Conservation (phyloP, 2,888 invertebrate species). For the Odontocerum albicorne region DNA sequence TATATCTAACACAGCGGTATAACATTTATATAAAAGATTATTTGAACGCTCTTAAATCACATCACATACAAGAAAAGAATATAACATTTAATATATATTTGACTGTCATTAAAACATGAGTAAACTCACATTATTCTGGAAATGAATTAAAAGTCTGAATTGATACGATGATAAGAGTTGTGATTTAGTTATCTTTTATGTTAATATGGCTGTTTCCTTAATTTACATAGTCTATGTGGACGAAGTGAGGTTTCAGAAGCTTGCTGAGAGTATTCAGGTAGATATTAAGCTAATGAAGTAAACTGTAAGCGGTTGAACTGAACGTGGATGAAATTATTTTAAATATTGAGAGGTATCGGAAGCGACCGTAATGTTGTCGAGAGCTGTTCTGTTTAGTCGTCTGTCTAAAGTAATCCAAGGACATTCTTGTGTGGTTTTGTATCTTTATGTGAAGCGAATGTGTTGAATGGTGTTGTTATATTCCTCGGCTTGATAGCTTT, state of each 20-base stretch:
- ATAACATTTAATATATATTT: too few species aligned
- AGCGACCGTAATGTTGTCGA: too few species aligned
- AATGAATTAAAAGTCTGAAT: conserved; percentile 33
- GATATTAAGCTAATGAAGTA: conserved; percentile 17
- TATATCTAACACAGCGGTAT: conserved; percentile 31
- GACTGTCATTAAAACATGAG: too few species aligned
- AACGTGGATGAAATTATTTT: conserved; percentile 27
- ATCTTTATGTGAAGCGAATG: conserved; percentile 14
- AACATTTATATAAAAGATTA: conserved; percentile 30
- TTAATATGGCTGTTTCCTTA: conserved; percentile 33
- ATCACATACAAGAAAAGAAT: too few species aligned
- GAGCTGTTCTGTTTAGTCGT: too few species aligned
- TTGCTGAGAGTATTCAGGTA: not conserved
- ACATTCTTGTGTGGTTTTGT: conserved; percentile 16
- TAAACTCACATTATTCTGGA: not conserved
- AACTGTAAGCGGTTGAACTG: conserved; percentile 26
- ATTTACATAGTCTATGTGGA: conserved; percentile 11
- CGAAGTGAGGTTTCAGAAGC: not conserved
- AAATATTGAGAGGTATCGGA: not conserved
- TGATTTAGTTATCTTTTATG: conserved; percentile 33
- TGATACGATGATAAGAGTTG: conserved; percentile 29
- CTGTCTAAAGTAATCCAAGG: too few species aligned
- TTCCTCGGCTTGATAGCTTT: conserved; percentile 33
- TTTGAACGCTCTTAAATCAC: conserved; percentile 21
- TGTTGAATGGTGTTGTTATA: conserved; percentile 30